Evolutionary conservation across 2,888 invertebrate species (phyloP).

Genomic region (Patella depressa): DNA sequence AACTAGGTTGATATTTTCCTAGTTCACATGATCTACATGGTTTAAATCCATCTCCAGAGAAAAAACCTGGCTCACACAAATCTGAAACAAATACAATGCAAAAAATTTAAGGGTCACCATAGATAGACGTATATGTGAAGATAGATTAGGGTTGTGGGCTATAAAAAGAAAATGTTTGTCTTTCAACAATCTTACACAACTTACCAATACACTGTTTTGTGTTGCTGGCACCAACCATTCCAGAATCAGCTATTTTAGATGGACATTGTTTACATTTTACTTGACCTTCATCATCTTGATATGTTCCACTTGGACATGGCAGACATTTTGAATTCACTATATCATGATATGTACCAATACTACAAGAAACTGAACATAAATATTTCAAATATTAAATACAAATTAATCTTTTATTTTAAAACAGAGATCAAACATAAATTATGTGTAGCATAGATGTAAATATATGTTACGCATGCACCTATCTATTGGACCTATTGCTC

Average conservation of each 20-base stretch:
- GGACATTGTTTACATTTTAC: conserved; percentile 62
- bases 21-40: conserved; percentile 70
- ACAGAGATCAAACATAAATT: no score
- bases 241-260: conserved; percentile 43
- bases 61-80: conserved; percentile 68
- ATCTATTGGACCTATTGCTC: no score
- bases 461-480: no score
- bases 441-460: no score
- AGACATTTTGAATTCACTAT: conserved; percentile 48
- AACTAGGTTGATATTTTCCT: conserved; percentile 69
- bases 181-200: conserved; percentile 14
- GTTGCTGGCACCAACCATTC: conserved; percentile 60
- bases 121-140: no score
- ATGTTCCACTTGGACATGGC: conserved; percentile 67
- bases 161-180: neutral
- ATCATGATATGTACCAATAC: conserved; percentile 66
- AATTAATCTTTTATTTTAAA: no score
- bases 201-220: conserved; percentile 59
- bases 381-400: no score
- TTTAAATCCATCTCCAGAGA: conserved; percentile 66
- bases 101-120: neutral
- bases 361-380: conserved; percentile 66
- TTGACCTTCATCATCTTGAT: conserved; percentile 67
- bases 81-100: conserved; percentile 50
- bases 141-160: no score